These are phyloP conservation scores for Okapia johnstoni DNA, from an alignment of 2,113 vertebrate species.

Conservation along the genomic window DNA sequence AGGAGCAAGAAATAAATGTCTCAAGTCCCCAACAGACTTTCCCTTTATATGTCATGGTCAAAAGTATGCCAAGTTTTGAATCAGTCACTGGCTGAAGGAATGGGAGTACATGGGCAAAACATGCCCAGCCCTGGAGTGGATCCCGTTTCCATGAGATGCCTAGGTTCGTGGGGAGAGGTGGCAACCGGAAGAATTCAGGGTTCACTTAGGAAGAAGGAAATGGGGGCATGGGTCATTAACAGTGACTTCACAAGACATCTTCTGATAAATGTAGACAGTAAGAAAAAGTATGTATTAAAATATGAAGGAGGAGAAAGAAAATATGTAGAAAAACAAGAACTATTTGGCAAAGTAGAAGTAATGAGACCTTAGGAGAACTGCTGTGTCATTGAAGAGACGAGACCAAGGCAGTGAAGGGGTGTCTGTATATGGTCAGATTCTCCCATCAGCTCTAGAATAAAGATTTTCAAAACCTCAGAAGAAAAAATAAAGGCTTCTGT, in stretches of 20 bases:
- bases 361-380: background rate
- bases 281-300: background rate
- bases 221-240: background rate
- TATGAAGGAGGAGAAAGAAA: background rate
- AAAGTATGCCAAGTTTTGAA: background rate
- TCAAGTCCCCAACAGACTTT: background rate
- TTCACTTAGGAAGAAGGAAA: background rate
- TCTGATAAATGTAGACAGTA: background rate
- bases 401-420: background rate
- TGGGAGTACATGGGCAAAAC: background rate
- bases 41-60: background rate
- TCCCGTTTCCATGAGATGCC: background rate
- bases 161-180: background rate
- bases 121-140: background rate
- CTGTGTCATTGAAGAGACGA: background rate
- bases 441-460: background rate
- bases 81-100: background rate
- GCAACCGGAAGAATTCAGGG: background rate
- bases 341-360: background rate
- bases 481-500: background rate
- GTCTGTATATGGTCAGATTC: background rate
- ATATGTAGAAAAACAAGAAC: background rate
- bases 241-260: background rate
- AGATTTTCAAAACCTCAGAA: background rate
- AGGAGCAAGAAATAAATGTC: background rate